Percentiles rank a stretch among this genome's conserved stretches.
These are phyloP conservation scores for Vombatus ursinus DNA, from an alignment of 2,113 vertebrate genomes.

Conservation along the genomic window DNA sequence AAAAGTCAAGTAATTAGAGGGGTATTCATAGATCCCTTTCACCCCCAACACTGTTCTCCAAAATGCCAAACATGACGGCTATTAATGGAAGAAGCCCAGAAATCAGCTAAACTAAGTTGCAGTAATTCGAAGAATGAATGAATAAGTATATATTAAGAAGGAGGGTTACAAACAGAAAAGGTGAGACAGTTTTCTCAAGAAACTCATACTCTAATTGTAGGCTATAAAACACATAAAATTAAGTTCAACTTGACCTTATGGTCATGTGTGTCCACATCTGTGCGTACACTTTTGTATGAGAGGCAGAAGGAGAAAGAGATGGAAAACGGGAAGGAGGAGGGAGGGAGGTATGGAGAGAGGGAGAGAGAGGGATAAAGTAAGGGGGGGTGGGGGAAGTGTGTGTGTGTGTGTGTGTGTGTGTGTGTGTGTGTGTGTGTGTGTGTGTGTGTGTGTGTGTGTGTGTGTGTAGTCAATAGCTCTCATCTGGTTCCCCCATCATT, in stretches of 20 bases:
- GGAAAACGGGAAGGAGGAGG: too few species aligned
- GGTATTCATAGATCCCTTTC: neutral
- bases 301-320: neutral
- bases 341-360: too few species aligned
- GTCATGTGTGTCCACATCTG: too few species aligned
- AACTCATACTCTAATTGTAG: neutral
- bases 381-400: too few species aligned
- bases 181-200: neutral
- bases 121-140: neutral
- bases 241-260: neutral
- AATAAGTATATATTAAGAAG: neutral
- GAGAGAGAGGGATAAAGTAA: neutral
- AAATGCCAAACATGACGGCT: neutral
- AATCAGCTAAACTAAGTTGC: neutral
- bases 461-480: neutral
- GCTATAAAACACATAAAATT: neutral
- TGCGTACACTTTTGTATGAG: neutral
- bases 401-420: too few species aligned
- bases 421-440: too few species aligned
- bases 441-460: too few species aligned
- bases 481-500: neutral
- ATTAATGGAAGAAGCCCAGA: neutral
- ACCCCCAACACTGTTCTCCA: neutral
- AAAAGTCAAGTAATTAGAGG: neutral
- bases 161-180: neutral